A percentile compares a stretch with the other conserved stretches of the same genome.
These are phyloP conservation scores for Leptopilina myrica DNA, from an alignment of 2,888 invertebrate genomes.

Conservation along the genomic window DNA sequence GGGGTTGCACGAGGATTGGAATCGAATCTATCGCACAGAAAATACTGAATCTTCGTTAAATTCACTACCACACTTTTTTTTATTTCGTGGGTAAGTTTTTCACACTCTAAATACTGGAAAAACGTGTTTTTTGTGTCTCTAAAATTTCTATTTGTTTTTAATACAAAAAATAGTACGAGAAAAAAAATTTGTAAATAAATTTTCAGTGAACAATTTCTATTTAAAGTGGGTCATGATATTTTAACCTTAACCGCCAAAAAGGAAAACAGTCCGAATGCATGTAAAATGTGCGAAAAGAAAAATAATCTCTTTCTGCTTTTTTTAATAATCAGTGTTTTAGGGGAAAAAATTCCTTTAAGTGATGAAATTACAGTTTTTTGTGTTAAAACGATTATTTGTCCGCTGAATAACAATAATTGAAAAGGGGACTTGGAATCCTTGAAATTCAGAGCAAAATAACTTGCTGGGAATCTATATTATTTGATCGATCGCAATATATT, in stretches of 20 bases:
- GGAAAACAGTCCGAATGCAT: too few species aligned
- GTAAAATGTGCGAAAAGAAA: too few species aligned
- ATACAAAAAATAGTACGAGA: too few species aligned
- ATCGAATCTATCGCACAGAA: conserved; percentile 20
- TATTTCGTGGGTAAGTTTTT: background rate
- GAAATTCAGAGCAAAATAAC: background rate
- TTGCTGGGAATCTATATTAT: background rate
- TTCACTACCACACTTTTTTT: background rate
- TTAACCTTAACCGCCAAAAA: too few species aligned
- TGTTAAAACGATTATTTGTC: too few species aligned
- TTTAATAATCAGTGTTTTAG: too few species aligned
- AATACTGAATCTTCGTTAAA: background rate
- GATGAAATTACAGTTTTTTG: background rate
- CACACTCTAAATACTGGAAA: background rate
- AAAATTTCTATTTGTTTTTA: too few species aligned
- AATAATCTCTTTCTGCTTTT: too few species aligned
- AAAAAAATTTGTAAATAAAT: too few species aligned
- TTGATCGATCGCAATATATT: background rate
- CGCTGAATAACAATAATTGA: background rate
- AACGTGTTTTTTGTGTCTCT: background rate
- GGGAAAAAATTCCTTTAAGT: too few species aligned
- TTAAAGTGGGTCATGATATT: background rate
- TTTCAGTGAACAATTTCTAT: too few species aligned
- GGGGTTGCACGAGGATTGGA: conserved; percentile 10
- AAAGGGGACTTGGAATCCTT: conserved; percentile 16